Percentiles rank a stretch among this genome's conserved stretches.
Conservation (phyloP, 2,888 invertebrate species). For the Oscheius sp. region DNA sequence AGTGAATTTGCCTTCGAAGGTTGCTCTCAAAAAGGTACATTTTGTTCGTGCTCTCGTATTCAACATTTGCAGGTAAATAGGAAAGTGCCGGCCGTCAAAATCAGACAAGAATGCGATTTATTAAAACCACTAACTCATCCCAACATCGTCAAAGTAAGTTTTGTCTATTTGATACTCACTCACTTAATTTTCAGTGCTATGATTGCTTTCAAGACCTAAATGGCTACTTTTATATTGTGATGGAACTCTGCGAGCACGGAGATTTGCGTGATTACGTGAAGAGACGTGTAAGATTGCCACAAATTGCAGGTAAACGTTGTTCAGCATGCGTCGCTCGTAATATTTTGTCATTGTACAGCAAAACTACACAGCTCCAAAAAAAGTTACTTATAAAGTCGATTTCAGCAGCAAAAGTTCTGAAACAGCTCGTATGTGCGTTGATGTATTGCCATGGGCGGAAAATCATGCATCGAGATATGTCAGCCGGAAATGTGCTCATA, state of each 20-base stretch:
- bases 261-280: slow-evolving; percentile 47
- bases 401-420: slow-evolving; percentile 53
- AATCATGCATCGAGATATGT: slow-evolving; percentile 58
- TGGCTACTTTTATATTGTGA: slow-evolving; percentile 50
- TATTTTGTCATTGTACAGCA: not conserved
- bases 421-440: slow-evolving; percentile 56
- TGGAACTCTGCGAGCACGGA: slow-evolving; percentile 57
- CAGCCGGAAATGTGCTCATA: slow-evolving; percentile 60
- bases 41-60: not conserved
- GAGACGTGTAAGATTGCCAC: slow-evolving; percentile 41
- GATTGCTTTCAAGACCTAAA: slow-evolving; percentile 41
- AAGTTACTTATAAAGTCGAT: not conserved
- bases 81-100: not conserved
- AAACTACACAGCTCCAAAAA: not conserved
- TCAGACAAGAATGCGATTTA: slow-evolving; percentile 7
- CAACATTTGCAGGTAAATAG: slow-evolving; percentile 15
- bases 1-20: slow-evolving; percentile 44
- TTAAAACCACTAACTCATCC: slow-evolving; percentile 5
- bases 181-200: slow-evolving; percentile 32
- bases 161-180: not conserved
- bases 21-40: slow-evolving; percentile 53
- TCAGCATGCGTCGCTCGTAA: not conserved
- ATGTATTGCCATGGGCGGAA: slow-evolving; percentile 43
- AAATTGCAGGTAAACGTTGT: slow-evolving; percentile 28
- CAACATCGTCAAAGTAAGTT: slow-evolving; percentile 18